Base-by-base conservation (phyloP, 1,140 invertebrate genomes). In the Drosophila saltans region DNA sequence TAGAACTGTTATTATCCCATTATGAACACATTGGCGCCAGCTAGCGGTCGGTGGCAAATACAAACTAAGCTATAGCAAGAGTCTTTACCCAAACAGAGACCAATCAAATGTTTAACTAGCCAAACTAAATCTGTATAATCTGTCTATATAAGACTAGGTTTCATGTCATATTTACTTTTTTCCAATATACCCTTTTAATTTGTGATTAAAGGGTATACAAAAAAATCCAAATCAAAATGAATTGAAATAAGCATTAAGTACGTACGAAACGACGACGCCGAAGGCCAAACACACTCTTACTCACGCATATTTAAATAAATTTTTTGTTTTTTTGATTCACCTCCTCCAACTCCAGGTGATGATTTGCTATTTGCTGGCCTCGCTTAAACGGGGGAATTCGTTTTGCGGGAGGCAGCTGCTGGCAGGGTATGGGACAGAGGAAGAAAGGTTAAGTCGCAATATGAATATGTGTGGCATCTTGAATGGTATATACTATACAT, bases 291-390 rank as follows among this genome's bases (percentile, higher is more conserved):
- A 76, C 40, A 73, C 74, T 76, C 55, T 43, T 76, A 45, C 40
- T 43, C 26, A 75, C 73, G 74, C 73, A 77, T 78, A 79, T 78
- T 65, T 58, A 78, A 69, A 73, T 69, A 52, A 43, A 72, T 72
- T 67, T 68, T 64, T 61, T 67, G 39, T 65, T 73, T 69, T 66
- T 60, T 21, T 62, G 40, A 26, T 26, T 39, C n/a, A 16, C n/a
- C 41, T 66, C 41, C 21, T 48, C 43, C 69, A 58, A 62, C 30
- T 43, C 80, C 80, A 83, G 81, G 76, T 84, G 81, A 84, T 84
- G 81, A 80, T 84, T 83, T 83, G 81, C 81, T 71, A 72, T 84
- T 84, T 84, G 68, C 60, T 40, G 73, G 66, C 62, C 45, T 36
- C 28, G 43, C 16, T 55, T 11, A 41, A 41, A 64, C 7, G 10